These are phyloP conservation scores for Melanostoma mellinum DNA, from an alignment of 2,888 invertebrate species.

Conservation along the genomic window DNA sequence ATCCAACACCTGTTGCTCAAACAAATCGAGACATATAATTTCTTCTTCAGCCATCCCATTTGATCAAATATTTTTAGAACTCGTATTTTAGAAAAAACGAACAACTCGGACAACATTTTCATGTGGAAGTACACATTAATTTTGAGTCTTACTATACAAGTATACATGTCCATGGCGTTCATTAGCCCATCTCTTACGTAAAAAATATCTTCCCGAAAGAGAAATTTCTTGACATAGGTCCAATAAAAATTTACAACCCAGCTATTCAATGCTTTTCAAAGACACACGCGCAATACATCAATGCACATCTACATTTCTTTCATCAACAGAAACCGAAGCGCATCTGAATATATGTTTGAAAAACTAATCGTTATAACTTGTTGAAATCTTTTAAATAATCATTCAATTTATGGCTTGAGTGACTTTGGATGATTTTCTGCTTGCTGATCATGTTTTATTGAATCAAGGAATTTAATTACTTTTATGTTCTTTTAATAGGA, in stretches of 20 bases:
- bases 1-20: too few species aligned
- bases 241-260: constrained; percentile 37
- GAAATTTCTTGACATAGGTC: constrained; percentile 50
- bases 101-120: constrained; percentile 6
- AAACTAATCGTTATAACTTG: constrained; percentile 27
- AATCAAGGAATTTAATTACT: not conserved
- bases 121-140: constrained; percentile 51
- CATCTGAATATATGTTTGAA: not conserved
- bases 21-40: too few species aligned
- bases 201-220: constrained; percentile 6
- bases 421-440: not conserved
- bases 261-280: not conserved
- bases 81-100: not conserved
- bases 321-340: not conserved
- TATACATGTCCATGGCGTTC: not conserved
- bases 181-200: constrained; percentile 1
- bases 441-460: constrained; percentile 23
- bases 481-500: constrained; percentile 4
- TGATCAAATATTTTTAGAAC: constrained; percentile 22
- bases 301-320: not conserved
- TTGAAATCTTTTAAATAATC: constrained; percentile 28
- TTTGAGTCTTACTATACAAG: not conserved
- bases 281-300: not conserved
- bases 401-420: constrained; percentile 33
- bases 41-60: not conserved